Evolutionary conservation across 1,140 invertebrate species (phyloP).

Genomic region (Achatina immaculata): DNA sequence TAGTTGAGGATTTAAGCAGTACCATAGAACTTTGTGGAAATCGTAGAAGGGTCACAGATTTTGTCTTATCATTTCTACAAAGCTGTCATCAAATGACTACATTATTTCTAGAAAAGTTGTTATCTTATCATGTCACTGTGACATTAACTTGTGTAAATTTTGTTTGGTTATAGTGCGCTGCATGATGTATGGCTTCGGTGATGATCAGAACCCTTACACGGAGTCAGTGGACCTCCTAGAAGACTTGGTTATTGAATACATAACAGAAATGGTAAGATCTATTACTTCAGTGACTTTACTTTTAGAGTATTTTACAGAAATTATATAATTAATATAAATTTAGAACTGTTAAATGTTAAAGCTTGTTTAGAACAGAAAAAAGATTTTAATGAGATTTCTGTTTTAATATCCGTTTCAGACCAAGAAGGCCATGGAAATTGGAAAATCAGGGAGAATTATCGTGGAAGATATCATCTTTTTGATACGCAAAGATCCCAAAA

Average conservation of each 20-base stretch:
- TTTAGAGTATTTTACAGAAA: too few relatives aligned
- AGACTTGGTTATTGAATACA: conserved; percentile 98
- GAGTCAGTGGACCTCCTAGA: conserved; percentile 98
- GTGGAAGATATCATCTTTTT: conserved; percentile 99
- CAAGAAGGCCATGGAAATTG: conserved; percentile 95
- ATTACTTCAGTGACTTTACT: neutral
- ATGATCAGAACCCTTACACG: conserved; percentile 98
- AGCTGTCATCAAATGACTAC: too few relatives aligned
- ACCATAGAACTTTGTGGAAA: too few relatives aligned
- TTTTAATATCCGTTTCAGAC: conserved; percentile 75
- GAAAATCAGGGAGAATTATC: conserved; percentile 91
- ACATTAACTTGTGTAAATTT: neutral
- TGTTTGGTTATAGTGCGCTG: conserved; percentile 79
- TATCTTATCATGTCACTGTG: too few relatives aligned
- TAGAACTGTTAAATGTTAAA: too few relatives aligned
- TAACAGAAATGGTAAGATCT: conserved; percentile 89
- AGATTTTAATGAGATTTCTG: neutral
- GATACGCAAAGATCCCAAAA: conserved; percentile 95
- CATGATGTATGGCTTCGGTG: conserved; percentile 99
- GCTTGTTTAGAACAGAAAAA: too few relatives aligned
- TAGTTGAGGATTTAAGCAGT: too few relatives aligned
- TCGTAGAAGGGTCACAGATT: too few relatives aligned
- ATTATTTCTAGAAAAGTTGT: too few relatives aligned
- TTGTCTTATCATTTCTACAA: too few relatives aligned
- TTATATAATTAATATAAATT: too few relatives aligned